A percentile compares a stretch with the other conserved stretches of the same genome.
Evolutionary conservation across 2,113 vertebrate genomes (phyloP).

Genomic region (Proterorhinus semilunaris): DNA sequence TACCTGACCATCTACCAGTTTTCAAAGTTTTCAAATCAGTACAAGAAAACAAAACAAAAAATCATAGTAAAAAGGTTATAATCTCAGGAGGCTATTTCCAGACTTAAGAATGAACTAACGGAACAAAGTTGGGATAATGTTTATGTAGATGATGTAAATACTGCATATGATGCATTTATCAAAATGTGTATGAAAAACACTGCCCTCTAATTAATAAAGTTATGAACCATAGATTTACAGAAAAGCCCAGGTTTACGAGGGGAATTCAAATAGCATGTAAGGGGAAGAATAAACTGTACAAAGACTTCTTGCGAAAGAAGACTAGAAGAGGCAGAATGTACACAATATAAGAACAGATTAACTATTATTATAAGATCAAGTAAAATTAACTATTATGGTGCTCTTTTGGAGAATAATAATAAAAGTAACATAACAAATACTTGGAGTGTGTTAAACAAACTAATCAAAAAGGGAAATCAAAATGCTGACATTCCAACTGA

Average conservation of each 20-base stretch:
- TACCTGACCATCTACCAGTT: not conserved
- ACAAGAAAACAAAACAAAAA: not conserved
- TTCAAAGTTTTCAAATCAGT: not conserved
- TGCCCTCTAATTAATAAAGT: not conserved
- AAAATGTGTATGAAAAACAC: not conserved
- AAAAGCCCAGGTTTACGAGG: not conserved
- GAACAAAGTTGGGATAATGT: not conserved
- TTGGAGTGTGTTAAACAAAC: not conserved
- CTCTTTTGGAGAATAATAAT: not conserved
- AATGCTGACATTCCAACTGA: too few relatives aligned
- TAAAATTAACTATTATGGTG: not conserved
- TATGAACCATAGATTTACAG: not conserved
- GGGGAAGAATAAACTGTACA: not conserved
- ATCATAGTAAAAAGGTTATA: too few relatives aligned
- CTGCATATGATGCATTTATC: not conserved
- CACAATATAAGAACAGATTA: too few relatives aligned
- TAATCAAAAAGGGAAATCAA: not conserved
- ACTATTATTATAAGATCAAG: not conserved
- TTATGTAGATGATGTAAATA: not conserved
- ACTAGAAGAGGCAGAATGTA: not conserved
- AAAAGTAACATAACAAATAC: not conserved
- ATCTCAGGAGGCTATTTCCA: not conserved
- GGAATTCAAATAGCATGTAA: not conserved
- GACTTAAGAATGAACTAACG: not conserved
- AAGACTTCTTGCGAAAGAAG: not conserved